Evolutionary conservation across 2,113 vertebrate genomes (phyloP), one percentile per base, ranked within the genome.

Genomic region (Gambusia affinis): DNA sequence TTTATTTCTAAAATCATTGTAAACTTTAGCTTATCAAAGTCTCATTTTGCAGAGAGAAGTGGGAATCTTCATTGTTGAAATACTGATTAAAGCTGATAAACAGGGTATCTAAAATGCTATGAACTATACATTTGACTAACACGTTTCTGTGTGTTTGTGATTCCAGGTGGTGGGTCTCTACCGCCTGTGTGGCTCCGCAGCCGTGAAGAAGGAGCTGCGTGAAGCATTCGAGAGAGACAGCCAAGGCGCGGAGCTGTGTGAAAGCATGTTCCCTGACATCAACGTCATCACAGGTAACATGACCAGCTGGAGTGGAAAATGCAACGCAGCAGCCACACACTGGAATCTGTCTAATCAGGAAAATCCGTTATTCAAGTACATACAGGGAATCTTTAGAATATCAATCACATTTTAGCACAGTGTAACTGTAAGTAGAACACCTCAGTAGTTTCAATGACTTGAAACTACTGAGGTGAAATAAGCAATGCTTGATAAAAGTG

Each of bases 221-320:
- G 98, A 99, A 82, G 98, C 96, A 0, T 99, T 99, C 67, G 98
- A 99, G 93, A 96, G 93, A 76, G 95, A 99, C 93, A 98, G 97
- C 90, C 92, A 94, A 60, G 91, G 91, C 4, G 94, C 97, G 30
- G 94, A 93, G 65, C 95, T 99, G 64, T 96, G 95, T 63, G 98
- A 99, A 91, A 96, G 91, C 93, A 95, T 93, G 47, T 99, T 98
- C 84, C 98, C 98, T 0, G 98, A 99, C 85, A 95, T 99, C 80
- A 99, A 99, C 75, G 98, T 99, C 91, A 97, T 99, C 85, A 99
- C 98, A 97, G 98, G 98, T 99, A 96, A 87, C 33, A 6, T 0
- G 39, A 79, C 70, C 72, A 4, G 12, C n/a, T 33, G 72, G 37
- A 27, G 31, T 61, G 3, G 39, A 64, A 28, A 54, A 60, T 33